Evolutionary conservation across 2,113 vertebrate genomes (phyloP), one percentile per base, ranked within the genome.

Genomic region (Mionectes macconnelli): DNA sequence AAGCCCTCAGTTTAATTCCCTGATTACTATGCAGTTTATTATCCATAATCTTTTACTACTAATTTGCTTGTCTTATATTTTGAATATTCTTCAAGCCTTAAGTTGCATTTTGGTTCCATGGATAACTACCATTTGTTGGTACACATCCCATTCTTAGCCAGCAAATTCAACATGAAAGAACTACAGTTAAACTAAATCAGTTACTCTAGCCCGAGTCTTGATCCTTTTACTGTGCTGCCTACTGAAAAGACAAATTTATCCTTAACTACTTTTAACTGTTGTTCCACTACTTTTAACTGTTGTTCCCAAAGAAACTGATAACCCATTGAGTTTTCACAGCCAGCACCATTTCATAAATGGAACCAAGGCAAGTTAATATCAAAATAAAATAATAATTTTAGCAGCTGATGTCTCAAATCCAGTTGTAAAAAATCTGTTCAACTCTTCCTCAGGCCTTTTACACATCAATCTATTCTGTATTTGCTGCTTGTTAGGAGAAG

Each of bases 161-260:
- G 11, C 8, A 90, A 83, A 84, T 35, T 42, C 42, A 93, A 27
- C 16, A 28, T 1, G 2, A 73, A 87, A 89, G 27, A 20, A 72
- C 35, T 24, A 44, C 8, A 33, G 12, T 8, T 73, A 74, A 92
- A 77, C 39, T 33, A 56, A 62, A 52, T 2, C 4, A 1, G 8
- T 44, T 35, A 70, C 28, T 24, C 37, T 19, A 74, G 56, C 33
- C 20, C 22, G 14, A 47, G 7, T 18, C 53, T 53, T 35, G 28
- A 66, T 21, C 22, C 40, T 63, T 76, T 63, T 37, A 60, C 9
- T 0, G 0, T 0, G 0, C 2, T 47, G 30, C 20, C 49, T 44
- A 53, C 17, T 9, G 31, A 57, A 12, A 77, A 49, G 9, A 24
- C 18, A 79, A 72, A 39, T 27, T 33, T 56, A 70, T 63, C 20